Percentiles rank a stretch among this genome's conserved stretches.
phyloP scores from a whole-genome alignment of 1,140 invertebrate genomes.

The Cotesia chilonis region DNA sequence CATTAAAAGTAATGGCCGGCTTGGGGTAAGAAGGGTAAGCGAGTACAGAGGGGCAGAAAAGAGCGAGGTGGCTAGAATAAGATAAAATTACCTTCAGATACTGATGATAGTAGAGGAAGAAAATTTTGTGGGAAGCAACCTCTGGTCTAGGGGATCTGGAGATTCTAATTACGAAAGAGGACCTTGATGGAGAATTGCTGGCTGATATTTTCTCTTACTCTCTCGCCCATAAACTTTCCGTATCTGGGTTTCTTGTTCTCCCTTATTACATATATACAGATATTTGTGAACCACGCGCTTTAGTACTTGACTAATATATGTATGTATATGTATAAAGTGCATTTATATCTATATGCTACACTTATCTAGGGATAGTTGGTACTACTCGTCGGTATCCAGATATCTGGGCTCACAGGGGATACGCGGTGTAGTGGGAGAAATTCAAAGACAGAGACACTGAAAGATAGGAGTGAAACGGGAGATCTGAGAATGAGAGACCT shows the following conservation, averaged over 20 bases:
- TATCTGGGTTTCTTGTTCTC: conserved; percentile 17
- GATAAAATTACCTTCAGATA: neutral
- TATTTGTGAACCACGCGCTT: too few relatives aligned
- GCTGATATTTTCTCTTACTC: conserved; percentile 6
- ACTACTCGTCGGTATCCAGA: neutral
- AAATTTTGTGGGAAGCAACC: conserved; percentile 13
- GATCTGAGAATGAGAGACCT: conserved; percentile 9
- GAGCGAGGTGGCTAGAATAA: neutral
- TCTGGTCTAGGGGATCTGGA: conserved; percentile 48
- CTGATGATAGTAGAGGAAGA: neutral
- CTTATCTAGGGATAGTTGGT: neutral
- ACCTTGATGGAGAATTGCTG: conserved; percentile 44
- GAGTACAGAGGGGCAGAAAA: conserved; percentile 10
- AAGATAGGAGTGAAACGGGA: conserved; percentile 3
- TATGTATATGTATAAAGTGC: neutral
- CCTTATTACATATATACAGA: too few relatives aligned
- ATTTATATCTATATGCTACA: neutral
- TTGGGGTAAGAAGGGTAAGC: conserved; percentile 50
- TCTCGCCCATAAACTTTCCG: neutral
- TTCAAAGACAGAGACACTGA: conserved; percentile 21
- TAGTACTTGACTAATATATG: neutral
- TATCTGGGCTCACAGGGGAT: conserved; percentile 1
- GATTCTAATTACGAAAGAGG: conserved; percentile 60
- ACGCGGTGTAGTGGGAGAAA: conserved; percentile 25
- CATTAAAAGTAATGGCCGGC: conserved; percentile 65